Evolutionary conservation across 2,113 vertebrate genomes (phyloP).

Genomic region (Gambusia affinis): DNA sequence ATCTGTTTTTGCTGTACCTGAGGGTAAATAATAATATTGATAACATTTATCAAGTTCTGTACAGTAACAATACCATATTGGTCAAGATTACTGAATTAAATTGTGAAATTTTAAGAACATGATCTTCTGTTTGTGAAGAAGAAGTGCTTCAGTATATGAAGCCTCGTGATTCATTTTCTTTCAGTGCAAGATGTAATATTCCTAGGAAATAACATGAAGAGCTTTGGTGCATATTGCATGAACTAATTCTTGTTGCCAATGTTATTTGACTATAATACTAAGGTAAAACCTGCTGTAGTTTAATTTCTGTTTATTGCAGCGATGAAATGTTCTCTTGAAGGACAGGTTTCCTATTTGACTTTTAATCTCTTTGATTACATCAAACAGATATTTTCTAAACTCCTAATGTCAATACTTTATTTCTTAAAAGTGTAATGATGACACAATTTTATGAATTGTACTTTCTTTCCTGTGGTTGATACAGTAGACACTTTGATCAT

Average conservation of each 20-base stretch:
- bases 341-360: neutral
- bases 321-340: constrained; percentile 3
- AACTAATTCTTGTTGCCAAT: constrained; percentile 14
- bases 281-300: neutral
- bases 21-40: constrained; percentile 2
- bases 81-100: constrained; percentile 16
- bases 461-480: neutral
- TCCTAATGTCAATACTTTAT: neutral
- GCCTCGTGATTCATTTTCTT: neutral
- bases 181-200: neutral
- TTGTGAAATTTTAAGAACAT: neutral
- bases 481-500: neutral
- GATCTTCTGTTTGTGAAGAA: constrained; percentile 30
- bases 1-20: neutral
- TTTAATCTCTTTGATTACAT: neutral
- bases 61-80: constrained; percentile 38
- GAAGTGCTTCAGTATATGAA: neutral
- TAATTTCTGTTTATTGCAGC: constrained; percentile 11
- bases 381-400: neutral
- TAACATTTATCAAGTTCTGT: constrained; percentile 2
- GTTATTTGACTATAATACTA: neutral
- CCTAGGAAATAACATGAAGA: constrained; percentile 8
- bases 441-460: neutral
- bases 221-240: constrained; percentile 23
- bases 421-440: neutral